Evolutionary conservation across 2,113 vertebrate genomes (phyloP).

Genomic region (Eurypyga helias): DNA sequence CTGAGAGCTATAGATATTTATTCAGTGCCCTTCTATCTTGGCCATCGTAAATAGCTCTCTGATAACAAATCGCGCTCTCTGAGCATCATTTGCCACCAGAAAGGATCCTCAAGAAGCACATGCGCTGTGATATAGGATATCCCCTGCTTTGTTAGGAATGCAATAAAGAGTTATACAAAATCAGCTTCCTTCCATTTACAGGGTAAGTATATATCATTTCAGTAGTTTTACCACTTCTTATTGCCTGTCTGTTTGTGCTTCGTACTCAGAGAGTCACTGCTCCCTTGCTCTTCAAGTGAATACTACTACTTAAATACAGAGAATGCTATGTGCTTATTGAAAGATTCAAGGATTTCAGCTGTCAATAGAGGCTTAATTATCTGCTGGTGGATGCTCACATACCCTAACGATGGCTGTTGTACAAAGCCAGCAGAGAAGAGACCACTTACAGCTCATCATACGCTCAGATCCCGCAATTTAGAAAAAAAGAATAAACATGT

Average conservation of each 20-base stretch:
- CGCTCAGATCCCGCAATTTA: not conserved
- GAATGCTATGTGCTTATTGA: conserved; percentile 7
- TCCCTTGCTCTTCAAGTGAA: conserved; percentile 51
- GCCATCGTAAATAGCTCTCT: conserved; percentile 57
- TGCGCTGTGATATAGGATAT: conserved; percentile 38
- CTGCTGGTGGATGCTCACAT: conserved; percentile 36
- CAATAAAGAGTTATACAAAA: conserved; percentile 53
- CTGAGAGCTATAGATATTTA: conserved; percentile 62
- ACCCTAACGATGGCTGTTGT: not conserved
- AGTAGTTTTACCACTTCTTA: conserved; percentile 32
- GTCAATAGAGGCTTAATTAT: conserved; percentile 57
- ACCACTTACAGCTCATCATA: not conserved
- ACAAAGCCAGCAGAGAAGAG: not conserved
- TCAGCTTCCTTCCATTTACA: conserved; percentile 15
- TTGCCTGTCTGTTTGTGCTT: not conserved
- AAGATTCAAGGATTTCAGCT: conserved; percentile 60
- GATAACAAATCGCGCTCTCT: conserved; percentile 57
- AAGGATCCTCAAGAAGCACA: conserved; percentile 58
- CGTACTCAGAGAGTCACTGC: not conserved
- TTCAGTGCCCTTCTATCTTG: conserved; percentile 43
- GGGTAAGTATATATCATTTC: not conserved
- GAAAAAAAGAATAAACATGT: not conserved
- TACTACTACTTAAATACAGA: conserved; percentile 31
- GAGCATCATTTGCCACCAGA: conserved; percentile 50
- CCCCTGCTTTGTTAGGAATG: conserved; percentile 52